Base-by-base conservation (phyloP, 2,797 vertebrate genomes). In the Sebastes reedi region DNA sequence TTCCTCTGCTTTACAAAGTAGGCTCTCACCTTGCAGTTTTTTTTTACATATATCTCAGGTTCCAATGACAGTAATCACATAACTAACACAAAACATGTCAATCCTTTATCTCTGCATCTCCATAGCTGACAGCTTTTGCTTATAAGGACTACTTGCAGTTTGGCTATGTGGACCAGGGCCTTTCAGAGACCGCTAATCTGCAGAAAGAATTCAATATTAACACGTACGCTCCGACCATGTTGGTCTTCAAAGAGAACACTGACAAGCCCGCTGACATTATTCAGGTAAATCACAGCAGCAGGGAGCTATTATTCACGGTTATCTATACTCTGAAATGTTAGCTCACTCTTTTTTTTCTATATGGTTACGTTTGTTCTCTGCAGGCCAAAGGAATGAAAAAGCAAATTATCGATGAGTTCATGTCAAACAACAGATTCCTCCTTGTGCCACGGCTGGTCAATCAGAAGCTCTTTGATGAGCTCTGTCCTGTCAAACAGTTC, bases 351-450 rank as follows among this genome's bases (percentile, higher is more conserved):
- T 50, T 50, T 29, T 2, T 50, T 4, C 7, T 11, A 1, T 34
- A 14, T 32, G 24, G 6, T 69, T 55, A 6, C 32, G 5, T 58
- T 22, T 74, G 4, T 55, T 75, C 67, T 87, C 55, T 14, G 16
- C 93, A 99, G 99, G 96, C 96, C 34, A 97, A 97, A 91, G 96
- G 96, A 20, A 97, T 99, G 96, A 99, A 97, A 88, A 99, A 97
- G 82, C 97, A 97, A 83, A 97, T 97, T 34, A 97, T 99, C 1
- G 98, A 99, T 0, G 97, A 99, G 91, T 99, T 99, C 91, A 95
- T 99, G 84, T 94, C 96, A 46, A 98, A 98, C 89, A 99, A 99
- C 90, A 99, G 97, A 83, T 99, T 98, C 75, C 96, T 99, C 1
- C 89, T 98, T 2, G 97, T 94, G 0, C 93, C 99, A 14, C 96